phyloP scores from a whole-genome alignment of 2,113 vertebrate species.

The Cephalopholis sonnerati region DNA sequence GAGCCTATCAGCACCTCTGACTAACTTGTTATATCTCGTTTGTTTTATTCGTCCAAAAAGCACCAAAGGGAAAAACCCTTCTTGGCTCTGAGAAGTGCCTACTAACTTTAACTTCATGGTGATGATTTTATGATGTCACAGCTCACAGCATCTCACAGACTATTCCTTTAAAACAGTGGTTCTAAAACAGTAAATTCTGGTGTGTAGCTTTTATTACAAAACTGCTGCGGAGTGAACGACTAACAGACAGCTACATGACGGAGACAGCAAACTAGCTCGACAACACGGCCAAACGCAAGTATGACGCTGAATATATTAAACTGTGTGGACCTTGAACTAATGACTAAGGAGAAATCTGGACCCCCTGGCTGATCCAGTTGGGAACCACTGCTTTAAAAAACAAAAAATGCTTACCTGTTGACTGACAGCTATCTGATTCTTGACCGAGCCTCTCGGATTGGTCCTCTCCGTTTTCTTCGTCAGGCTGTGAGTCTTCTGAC shows the following conservation, averaged over 20 bases:
- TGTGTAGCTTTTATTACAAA: too few species aligned
- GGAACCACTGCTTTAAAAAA: too few species aligned
- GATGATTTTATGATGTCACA: neutral
- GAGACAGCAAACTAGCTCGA: too few species aligned
- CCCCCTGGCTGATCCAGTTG: too few species aligned
- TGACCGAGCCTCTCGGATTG: conserved; percentile 43
- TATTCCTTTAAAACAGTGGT: neutral
- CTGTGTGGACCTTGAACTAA: too few species aligned
- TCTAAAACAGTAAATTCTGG: too few species aligned
- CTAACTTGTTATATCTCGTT: neutral
- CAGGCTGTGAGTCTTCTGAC: conserved; percentile 75
- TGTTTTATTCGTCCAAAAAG: neutral
- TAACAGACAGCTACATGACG: too few species aligned
- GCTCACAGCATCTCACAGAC: neutral
- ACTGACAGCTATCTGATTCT: conserved; percentile 64
- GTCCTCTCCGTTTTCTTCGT: conserved; percentile 74
- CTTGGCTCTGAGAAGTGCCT: neutral
- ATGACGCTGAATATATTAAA: too few species aligned
- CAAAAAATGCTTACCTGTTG: conserved; percentile 60
- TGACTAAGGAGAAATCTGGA: too few species aligned
- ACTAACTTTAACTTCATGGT: neutral
- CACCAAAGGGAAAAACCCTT: neutral
- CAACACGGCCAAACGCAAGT: too few species aligned
- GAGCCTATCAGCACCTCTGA: neutral
- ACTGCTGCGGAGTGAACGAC: too few species aligned